Base-by-base conservation (phyloP, 30 jellyfish, hydroid and myxozoan species). In the Hydractinia echinata region DNA sequence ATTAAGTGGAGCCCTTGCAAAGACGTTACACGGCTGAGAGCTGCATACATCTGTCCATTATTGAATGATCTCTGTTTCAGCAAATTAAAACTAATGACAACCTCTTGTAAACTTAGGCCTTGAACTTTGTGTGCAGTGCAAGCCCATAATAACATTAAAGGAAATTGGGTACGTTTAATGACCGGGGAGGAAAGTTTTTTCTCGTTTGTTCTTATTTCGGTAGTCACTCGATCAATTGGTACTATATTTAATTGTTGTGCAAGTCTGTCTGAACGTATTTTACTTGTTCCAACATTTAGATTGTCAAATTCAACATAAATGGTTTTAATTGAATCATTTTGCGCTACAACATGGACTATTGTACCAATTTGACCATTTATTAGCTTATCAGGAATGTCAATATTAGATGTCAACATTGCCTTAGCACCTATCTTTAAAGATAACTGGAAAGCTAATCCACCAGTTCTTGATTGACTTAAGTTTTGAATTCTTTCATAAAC, bases 401-500 rank as follows among this genome's bases (percentile, higher is more conserved):
- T 30, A 30, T 30, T 30, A 30, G 44, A 30, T 30, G 44, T 30
- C 44, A 30, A 30, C 44, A 30, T 30, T 30, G 44, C 44, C 44
- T 30, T 30, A 30, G 74, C 74, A 64, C 74, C 74, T 64, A 64
- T 64, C 74, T 64, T 64, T 64, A 64, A 6, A 6, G 19, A 44
- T 64, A 64, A 64, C 39, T 64, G 74, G 39, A 64, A 64, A n/a
- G 74, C 74, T 64, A 64, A 64, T n/a, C 74, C 74, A 64, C 74
- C 74, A n/a, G 18, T 64, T 51, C 74, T 64, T 64, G 74, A 44
- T 13, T 64, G 74, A 6, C 39, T 64, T 64, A 64, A 64, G 8
- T 64, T 64, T 64, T 64, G 19, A 30, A 64, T 64, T 64, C 74
- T 64, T n/a, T 64, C 74, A 64, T 64, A 64, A 7, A 64, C 74